Evolutionary conservation across 2,888 invertebrate species (phyloP), one percentile per base, ranked within the genome.

Genomic region (Harmothoe impar): DNA sequence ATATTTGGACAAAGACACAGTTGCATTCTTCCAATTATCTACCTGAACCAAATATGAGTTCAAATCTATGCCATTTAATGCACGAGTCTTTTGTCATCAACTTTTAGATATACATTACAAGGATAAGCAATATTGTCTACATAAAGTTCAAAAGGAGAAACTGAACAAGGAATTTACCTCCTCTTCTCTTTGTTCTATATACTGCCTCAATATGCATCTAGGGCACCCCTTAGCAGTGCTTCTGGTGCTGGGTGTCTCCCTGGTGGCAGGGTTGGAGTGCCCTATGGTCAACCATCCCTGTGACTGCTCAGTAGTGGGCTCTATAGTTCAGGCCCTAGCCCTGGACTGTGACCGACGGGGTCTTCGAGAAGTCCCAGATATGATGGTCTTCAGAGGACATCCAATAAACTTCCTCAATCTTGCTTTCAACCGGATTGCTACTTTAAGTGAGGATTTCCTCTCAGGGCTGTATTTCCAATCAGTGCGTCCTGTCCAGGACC

Each of bases 351-450:
- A 86, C 31, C 52, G 20, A 1, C 25, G 86, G 7, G 54, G 86
- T 0, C 52, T 86, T 25, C 17, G 86, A 29, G 86, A 54, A 10
- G 86, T 86, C 0, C 86, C 86, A 25, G 17, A 86, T 29, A 86
- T 86, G 86, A 23, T 17, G 20, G 86, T 86, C 54, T 86, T 86
- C 29, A 20, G 86, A 23, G 86, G 33, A 15, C 1, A 12, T 10
- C 86, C 86, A 1, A 86, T 86, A 15, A 86, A 86, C 86, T 86
- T 86, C 54, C 86, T 86, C n/a, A 86, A 86, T 54, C 56, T 86
- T 17, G 86, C 86, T 54, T 52, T 52, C 86, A 86, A 86, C 56
- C 86, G 86, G 54, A 86, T 86, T 1, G 1, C 86, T 1, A 86
- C 86, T 5, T 54, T 86, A n/a, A 29, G 17, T 54, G 86, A 86